A percentile compares a stretch with the other conserved stretches of the same genome.
These are phyloP conservation scores for Reinhardtius hippoglossoides DNA, from an alignment of 2,113 vertebrate species.

Conservation along the genomic window DNA sequence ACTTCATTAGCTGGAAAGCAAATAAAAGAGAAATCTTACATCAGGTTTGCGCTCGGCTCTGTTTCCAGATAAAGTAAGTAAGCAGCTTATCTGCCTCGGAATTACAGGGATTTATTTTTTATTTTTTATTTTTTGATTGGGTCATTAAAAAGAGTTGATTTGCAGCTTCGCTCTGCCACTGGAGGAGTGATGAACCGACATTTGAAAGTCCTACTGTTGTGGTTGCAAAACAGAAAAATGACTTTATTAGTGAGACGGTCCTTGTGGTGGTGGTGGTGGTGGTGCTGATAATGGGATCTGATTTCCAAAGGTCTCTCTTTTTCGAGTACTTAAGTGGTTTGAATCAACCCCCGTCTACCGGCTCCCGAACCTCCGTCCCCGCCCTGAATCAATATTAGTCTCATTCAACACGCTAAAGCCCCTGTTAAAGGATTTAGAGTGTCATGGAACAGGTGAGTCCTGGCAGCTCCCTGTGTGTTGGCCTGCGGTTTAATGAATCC, in stretches of 20 bases:
- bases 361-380: constrained; percentile 41
- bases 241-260: constrained; percentile 19
- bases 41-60: constrained; percentile 37
- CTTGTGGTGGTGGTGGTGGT: background rate
- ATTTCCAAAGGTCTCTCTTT: constrained; percentile 28
- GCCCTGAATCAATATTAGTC: constrained; percentile 76
- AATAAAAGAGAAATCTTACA: constrained; percentile 45
- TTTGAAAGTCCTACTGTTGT: constrained; percentile 17
- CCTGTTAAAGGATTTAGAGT: constrained; percentile 74
- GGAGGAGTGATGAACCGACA: constrained; percentile 41
- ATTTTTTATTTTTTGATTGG: background rate
- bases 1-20: constrained; percentile 50
- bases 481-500: constrained; percentile 75
- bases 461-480: constrained; percentile 72
- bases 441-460: constrained; percentile 74
- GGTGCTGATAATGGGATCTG: constrained; percentile 26
- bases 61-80: constrained; percentile 42
- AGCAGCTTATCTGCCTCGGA: constrained; percentile 58
- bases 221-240: constrained; percentile 14
- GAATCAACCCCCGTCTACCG: constrained; percentile 43
- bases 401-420: constrained; percentile 77
- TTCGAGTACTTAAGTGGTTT: constrained; percentile 44
- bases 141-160: constrained; percentile 43
- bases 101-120: constrained; percentile 58
- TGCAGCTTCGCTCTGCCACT: constrained; percentile 27